These are phyloP conservation scores for Tachina grossa DNA, from an alignment of 2,888 invertebrate genomes.

Conservation along the genomic window DNA sequence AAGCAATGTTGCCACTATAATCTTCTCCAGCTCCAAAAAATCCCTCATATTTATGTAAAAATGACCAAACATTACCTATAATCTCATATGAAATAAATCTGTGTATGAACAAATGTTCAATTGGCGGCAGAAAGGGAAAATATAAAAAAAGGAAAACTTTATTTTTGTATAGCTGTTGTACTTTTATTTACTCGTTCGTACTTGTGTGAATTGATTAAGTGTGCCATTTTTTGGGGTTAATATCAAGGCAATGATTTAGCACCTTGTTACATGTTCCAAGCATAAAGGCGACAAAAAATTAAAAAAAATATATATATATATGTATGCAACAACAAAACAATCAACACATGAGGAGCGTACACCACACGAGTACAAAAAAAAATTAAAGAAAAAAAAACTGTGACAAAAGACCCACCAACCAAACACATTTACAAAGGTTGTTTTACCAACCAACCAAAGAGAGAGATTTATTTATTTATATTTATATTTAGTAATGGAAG, in stretches of 20 bases:
- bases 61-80: conserved; percentile 9
- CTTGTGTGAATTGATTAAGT: conserved; percentile 80
- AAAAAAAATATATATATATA: neutral
- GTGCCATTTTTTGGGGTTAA: conserved; percentile 81
- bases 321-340: neutral
- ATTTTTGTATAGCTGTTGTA: conserved; percentile 17
- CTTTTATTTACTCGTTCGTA: conserved; percentile 23
- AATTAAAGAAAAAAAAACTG: conserved; percentile 2
- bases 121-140: neutral
- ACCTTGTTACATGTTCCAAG: conserved; percentile 77
- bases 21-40: neutral
- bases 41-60: neutral
- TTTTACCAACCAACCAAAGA: neutral
- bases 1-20: neutral
- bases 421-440: neutral
- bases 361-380: conserved; percentile 24
- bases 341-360: conserved; percentile 48
- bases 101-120: conserved; percentile 1
- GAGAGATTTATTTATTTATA: conserved; percentile 47
- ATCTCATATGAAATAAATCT: neutral
- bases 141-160: neutral
- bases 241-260: conserved; percentile 82
- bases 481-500: conserved; percentile 52
- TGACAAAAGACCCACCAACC: neutral
- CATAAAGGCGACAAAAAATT: conserved; percentile 54